Evolutionary conservation across 2,113 vertebrate species (phyloP).

Genomic region (Macroglossus sobrinus): DNA sequence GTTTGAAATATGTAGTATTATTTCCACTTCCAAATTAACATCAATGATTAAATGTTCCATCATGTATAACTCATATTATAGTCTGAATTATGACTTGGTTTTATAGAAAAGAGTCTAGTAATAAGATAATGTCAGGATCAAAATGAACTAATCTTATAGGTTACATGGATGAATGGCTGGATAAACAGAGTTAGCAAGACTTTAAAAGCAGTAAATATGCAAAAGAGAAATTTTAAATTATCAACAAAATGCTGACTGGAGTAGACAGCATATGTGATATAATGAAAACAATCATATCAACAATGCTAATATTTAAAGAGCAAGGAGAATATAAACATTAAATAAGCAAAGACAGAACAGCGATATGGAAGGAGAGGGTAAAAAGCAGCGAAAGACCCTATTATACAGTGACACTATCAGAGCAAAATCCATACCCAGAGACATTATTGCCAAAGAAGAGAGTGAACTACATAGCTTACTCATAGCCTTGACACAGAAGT

Average conservation of each 20-base stretch:
- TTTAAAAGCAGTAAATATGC: neutral
- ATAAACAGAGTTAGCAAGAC: neutral
- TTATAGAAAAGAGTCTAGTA: neutral
- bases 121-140: neutral
- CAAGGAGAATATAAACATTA: slow-evolving; percentile 15
- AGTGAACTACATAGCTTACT: no score
- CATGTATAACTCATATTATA: neutral
- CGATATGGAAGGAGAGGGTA: neutral
- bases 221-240: slow-evolving; percentile 22
- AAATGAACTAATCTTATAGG: neutral
- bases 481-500: no score
- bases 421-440: no score
- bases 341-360: neutral
- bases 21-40: neutral
- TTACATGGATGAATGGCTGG: neutral
- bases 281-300: neutral
- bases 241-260: neutral
- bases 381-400: neutral
- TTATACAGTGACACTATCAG: neutral
- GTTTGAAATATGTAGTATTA: neutral
- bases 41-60: neutral
- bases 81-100: neutral
- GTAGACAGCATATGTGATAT: neutral
- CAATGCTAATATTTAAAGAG: neutral
- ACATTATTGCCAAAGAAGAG: no score